phyloP scores from a whole-genome alignment of 2,888 invertebrate genomes.

The Leuctra nigra region DNA sequence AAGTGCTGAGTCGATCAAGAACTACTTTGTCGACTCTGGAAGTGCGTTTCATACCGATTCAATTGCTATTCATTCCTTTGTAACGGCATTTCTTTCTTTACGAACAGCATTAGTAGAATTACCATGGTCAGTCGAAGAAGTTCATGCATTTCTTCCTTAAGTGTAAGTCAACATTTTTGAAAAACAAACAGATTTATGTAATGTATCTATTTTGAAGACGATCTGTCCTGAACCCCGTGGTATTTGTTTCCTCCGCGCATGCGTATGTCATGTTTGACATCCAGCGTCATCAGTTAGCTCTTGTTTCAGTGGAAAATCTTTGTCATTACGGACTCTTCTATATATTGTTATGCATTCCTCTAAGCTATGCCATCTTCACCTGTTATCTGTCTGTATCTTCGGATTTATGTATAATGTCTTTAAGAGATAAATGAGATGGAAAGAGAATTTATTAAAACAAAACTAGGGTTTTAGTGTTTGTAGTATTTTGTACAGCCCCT shows the following conservation, averaged over 20 bases:
- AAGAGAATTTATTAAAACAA: conserved; percentile 25
- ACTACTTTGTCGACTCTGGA: too few species aligned
- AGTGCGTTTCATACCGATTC: neutral
- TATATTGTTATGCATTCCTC: conserved; percentile 26
- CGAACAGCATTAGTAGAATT: neutral
- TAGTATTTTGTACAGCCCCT: conserved; percentile 41
- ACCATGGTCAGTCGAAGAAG: neutral
- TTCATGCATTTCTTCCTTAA: neutral
- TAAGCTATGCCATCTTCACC: conserved; percentile 17
- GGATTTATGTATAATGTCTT: conserved; percentile 7
- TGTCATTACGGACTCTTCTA: conserved; percentile 20
- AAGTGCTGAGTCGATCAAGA: too few species aligned
- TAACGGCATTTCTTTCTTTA: conserved; percentile 1
- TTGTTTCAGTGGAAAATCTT: conserved; percentile 23
- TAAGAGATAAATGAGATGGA: conserved; percentile 14
- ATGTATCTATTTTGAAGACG: conserved; percentile 9
- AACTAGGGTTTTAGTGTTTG: conserved; percentile 38
- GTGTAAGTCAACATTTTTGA: neutral
- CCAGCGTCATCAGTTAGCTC: conserved; percentile 19
- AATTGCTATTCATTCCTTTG: neutral
- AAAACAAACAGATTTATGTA: neutral
- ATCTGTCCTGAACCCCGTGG: neutral
- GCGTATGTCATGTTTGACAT: neutral
- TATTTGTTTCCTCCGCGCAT: neutral
- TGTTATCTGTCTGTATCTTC: conserved; percentile 13